A percentile compares a stretch with the other conserved stretches of the same genome.
Conservation (phyloP, 1,140 invertebrate genomes). For the Caenorhabditis briggsae region DNA sequence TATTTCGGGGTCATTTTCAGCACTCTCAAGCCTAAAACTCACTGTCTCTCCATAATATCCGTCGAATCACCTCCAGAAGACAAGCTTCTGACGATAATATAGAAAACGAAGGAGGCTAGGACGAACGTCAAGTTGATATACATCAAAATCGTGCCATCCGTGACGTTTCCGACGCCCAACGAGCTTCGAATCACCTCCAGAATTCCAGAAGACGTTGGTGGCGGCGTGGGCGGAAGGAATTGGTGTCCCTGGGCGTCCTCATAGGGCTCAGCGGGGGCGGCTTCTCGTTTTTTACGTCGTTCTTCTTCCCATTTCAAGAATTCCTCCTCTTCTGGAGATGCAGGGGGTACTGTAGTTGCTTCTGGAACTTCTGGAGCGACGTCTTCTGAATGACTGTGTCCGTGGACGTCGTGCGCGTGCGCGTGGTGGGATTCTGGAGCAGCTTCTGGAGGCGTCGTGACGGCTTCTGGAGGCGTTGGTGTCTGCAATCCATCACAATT, state of each 20-base stretch:
- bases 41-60: conserved; percentile 33
- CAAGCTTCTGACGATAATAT: neutral
- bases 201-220: neutral
- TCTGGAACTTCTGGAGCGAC: neutral
- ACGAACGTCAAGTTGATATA: conserved; percentile 25
- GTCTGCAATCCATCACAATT: conserved; percentile 49
- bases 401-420: neutral
- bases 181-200: neutral
- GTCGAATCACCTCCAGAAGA: neutral
- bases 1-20: too few relatives aligned
- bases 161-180: neutral
- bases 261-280: neutral
- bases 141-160: neutral
- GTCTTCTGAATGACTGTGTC: neutral
- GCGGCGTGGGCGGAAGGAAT: neutral
- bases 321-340: conserved; percentile 6
- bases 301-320: conserved; percentile 19
- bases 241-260: conserved; percentile 26
- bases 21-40: neutral
- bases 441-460: neutral
- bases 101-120: neutral
- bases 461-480: neutral
- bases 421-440: neutral
- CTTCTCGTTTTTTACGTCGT: neutral
- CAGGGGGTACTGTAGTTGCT: neutral